A percentile compares a stretch with the other conserved stretches of the same genome.
These are phyloP conservation scores for Clinocottus analis DNA, from an alignment of 2,113 vertebrate genomes.

Conservation along the genomic window DNA sequence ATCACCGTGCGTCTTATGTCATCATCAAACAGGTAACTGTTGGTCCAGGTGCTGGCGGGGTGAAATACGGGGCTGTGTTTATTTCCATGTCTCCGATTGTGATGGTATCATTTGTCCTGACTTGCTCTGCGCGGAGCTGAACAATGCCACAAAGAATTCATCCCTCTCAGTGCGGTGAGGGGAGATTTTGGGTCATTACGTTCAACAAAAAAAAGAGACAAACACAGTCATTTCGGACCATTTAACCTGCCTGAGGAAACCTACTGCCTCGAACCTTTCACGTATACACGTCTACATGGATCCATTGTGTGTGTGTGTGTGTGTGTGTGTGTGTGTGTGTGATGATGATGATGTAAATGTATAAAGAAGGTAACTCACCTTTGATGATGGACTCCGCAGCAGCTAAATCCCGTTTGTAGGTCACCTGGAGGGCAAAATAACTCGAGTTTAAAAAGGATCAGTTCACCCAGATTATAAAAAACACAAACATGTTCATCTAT, in stretches of 20 bases:
- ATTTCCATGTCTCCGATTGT: constrained; percentile 64
- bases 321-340: background rate
- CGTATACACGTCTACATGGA: constrained; percentile 6
- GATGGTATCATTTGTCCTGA: constrained; percentile 64
- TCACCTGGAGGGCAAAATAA: constrained; percentile 90
- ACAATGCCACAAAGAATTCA: constrained; percentile 54
- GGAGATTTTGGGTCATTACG: constrained; percentile 25
- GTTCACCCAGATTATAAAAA: background rate
- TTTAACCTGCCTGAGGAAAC: constrained; percentile 35
- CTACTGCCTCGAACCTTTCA: constrained; percentile 1
- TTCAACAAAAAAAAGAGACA: constrained; percentile 65
- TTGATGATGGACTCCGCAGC: constrained; percentile 95
- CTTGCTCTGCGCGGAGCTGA: constrained; percentile 63
- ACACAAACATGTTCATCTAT: background rate
- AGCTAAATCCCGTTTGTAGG: constrained; percentile 94
- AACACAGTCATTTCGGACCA: constrained; percentile 33
- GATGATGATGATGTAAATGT: constrained; percentile 33
- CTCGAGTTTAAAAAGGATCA: background rate
- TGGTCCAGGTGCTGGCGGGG: constrained; percentile 64
- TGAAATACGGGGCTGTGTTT: constrained; percentile 56
- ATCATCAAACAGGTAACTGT: constrained; percentile 68
- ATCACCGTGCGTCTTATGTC: constrained; percentile 54
- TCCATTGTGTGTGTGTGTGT: background rate
- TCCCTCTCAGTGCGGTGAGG: constrained; percentile 28
- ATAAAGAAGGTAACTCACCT: constrained; percentile 84